Evolutionary conservation across 2,888 invertebrate species (phyloP).

Genomic region (Petrolisthes manimaculis): DNA sequence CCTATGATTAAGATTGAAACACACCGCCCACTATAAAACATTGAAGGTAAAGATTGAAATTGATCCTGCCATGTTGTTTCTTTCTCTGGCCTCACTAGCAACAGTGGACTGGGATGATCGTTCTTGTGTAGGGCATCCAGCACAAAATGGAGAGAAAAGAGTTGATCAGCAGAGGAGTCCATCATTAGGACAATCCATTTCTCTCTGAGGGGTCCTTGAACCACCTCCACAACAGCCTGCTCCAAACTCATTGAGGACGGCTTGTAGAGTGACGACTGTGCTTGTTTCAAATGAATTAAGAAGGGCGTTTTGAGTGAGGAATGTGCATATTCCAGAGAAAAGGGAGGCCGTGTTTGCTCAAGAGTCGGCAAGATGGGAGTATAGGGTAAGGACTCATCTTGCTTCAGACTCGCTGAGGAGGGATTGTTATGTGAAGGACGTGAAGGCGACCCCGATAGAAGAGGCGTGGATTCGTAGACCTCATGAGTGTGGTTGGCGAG

Average conservation of each 20-base stretch:
- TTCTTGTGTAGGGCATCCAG: not conserved
- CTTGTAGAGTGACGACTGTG: not conserved
- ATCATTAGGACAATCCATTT: constrained; percentile 28
- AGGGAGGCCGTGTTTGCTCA: no score
- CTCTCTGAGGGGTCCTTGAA: constrained; percentile 23
- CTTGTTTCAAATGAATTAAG: no score
- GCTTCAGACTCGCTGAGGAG: no score
- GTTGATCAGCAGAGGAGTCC: constrained; percentile 21
- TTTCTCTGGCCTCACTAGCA: constrained; percentile 8
- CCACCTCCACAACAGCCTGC: constrained; percentile 17
- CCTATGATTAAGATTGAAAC: constrained; percentile 2
- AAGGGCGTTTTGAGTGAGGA: no score
- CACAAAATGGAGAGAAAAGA: not conserved
- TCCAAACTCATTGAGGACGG: not conserved
- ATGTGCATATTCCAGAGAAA: no score
- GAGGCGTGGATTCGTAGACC: no score
- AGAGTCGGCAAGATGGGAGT: no score
- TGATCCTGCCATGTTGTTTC: constrained; percentile 14
- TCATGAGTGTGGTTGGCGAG: no score
- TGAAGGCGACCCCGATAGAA: no score
- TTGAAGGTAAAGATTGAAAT: constrained; percentile 11
- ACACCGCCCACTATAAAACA: constrained; percentile 14
- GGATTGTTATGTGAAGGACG: no score
- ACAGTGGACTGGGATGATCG: not conserved
- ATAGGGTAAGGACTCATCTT: no score